Conservation (phyloP, 2,888 invertebrate species). For the Zelleria hepariella region DNA sequence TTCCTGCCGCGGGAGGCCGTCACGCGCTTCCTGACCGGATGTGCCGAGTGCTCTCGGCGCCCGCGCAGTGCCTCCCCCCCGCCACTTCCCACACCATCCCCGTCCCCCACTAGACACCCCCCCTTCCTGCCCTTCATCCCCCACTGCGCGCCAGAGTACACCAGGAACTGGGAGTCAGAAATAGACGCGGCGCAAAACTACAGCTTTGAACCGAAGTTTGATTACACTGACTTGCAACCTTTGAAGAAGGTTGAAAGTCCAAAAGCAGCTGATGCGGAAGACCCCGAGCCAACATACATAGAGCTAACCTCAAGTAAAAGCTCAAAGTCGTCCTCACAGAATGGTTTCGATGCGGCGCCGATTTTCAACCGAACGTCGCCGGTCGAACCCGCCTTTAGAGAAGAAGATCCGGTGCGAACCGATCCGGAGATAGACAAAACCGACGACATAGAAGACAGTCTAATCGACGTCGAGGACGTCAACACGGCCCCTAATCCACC, state of each 20-base stretch:
- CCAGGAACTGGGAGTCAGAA: constrained; percentile 67
- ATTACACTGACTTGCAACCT: constrained; percentile 56
- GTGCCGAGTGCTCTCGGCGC: constrained; percentile 91
- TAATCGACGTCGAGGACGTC: constrained; percentile 66
- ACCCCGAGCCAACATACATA: constrained; percentile 53
- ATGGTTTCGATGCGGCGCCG: constrained; percentile 36
- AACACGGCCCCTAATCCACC: constrained; percentile 41
- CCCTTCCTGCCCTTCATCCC: constrained; percentile 57
- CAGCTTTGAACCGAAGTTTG: constrained; percentile 53
- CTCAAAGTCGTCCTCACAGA: constrained; percentile 14
- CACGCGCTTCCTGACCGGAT: constrained; percentile 94
- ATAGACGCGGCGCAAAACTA: constrained; percentile 65
- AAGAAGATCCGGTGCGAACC: constrained; percentile 54
- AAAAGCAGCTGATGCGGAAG: constrained; percentile 46
- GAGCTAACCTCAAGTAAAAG: constrained; percentile 55
- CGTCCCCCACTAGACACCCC: constrained; percentile 61
- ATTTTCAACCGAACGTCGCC: constrained; percentile 43
- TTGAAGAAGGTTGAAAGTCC: constrained; percentile 59
- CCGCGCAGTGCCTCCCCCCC: constrained; percentile 77
- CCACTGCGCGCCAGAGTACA: constrained; percentile 57
- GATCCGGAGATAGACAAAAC: constrained; percentile 60
- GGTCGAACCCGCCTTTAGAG: constrained; percentile 51
- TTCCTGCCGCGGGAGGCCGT: constrained; percentile 97
- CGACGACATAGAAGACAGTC: constrained; percentile 53
- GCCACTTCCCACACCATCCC: constrained; percentile 64